Percentiles rank a stretch among this genome's conserved stretches.
Evolutionary conservation across 2,113 vertebrate species (phyloP).

Genomic region (Propithecus coquereli): DNA sequence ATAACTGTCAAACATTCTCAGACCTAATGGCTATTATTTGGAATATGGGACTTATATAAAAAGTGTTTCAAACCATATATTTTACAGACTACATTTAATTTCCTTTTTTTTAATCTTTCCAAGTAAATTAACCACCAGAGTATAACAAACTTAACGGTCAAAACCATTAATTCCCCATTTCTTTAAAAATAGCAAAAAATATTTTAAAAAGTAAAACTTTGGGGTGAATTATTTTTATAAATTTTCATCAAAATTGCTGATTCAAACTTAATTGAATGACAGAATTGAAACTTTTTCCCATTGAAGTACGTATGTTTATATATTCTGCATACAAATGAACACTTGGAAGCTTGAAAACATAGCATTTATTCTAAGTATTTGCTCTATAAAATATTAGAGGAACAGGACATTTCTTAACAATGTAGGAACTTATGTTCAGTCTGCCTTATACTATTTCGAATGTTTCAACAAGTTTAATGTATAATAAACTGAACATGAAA

Average conservation of each 20-base stretch:
- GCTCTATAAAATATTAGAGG: conserved; percentile 54
- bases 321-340: conserved; percentile 60
- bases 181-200: conserved; percentile 10
- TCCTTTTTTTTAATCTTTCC: conserved; percentile 43
- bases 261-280: conserved; percentile 58
- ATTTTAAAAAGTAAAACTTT: conserved; percentile 1
- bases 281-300: conserved; percentile 63
- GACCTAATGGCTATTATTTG: background rate
- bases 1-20: background rate
- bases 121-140: conserved; percentile 65
- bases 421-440: conserved; percentile 61
- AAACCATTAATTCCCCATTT: background rate
- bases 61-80: background rate
- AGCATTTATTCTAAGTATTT: conserved; percentile 65
- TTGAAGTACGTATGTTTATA: conserved; percentile 31
- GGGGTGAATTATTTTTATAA: conserved; percentile 45
- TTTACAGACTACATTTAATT: conserved; percentile 52
- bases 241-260: conserved; percentile 38
- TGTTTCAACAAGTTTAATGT: conserved; percentile 65
- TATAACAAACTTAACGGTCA: background rate
- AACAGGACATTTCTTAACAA: conserved; percentile 60
- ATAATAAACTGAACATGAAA: conserved; percentile 58
- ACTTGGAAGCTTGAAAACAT: conserved; percentile 51
- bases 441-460: conserved; percentile 52
- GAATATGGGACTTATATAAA: background rate